A percentile compares a stretch with the other conserved stretches of the same genome.
Conservation (phyloP, 2,113 vertebrate species). For the Nycticorax nycticorax region DNA sequence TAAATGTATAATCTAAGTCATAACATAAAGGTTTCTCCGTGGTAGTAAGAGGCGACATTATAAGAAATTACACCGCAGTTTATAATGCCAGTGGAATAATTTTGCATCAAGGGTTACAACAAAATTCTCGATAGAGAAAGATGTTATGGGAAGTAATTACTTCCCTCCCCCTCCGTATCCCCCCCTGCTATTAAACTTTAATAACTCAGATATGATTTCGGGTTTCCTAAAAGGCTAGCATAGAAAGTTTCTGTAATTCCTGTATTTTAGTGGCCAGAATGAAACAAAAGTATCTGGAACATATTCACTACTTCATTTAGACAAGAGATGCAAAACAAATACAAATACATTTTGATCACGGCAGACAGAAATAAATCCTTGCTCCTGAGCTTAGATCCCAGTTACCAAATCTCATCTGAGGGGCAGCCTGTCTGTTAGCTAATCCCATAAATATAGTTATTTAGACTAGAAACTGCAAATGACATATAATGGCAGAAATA, state of each 20-base stretch:
- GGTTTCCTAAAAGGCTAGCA: not conserved
- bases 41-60: conserved; percentile 7
- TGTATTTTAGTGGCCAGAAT: not conserved
- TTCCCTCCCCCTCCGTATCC: not conserved
- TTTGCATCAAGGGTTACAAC: conserved; percentile 10
- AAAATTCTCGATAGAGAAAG: conserved; percentile 25
- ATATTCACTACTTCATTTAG: not conserved
- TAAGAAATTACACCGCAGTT: not conserved
- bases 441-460: conserved; percentile 17
- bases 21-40: not conserved
- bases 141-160: conserved; percentile 11
- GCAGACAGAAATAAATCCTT: not conserved
- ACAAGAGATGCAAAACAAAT: not conserved
- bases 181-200: conserved; percentile 5
- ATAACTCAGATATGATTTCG: not conserved
- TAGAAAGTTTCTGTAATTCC: not conserved
- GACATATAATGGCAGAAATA: not conserved
- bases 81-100: conserved; percentile 47
- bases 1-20: conserved; percentile 4
- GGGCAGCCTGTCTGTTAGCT: not conserved
- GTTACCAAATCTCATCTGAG: not conserved
- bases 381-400: not conserved
- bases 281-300: not conserved
- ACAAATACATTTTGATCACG: not conserved
- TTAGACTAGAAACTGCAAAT: conserved; percentile 47